Conservation (phyloP, 2,797 vertebrate species). For the Micropoecilia bifurca region DNA sequence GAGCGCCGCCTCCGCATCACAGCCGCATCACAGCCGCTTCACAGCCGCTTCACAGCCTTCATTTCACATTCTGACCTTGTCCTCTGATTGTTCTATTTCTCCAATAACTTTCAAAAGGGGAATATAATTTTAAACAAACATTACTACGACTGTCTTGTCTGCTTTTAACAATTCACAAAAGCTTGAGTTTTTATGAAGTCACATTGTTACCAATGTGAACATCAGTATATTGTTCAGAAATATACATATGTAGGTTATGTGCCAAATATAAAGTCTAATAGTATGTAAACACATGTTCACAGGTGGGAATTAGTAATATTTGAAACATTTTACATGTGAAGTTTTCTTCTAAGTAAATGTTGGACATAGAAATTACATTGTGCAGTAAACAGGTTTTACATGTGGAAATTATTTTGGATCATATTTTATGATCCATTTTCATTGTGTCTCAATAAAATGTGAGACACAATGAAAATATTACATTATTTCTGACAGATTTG, state of each 20-base stretch:
- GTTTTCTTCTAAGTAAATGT: not conserved
- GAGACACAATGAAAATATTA: not conserved
- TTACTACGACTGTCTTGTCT: not conserved
- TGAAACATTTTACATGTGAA: not conserved
- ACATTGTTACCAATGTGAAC: not conserved
- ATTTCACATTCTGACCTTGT: not conserved
- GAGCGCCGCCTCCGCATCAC: not conserved
- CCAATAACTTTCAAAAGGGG: not conserved
- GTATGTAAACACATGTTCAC: not conserved
- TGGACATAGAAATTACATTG: not conserved
- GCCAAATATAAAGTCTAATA: not conserved
- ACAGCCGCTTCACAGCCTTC: not conserved
- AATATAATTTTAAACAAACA: not conserved
- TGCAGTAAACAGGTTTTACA: not conserved
- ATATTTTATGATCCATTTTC: too few species aligned
- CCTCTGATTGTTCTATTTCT: not conserved
- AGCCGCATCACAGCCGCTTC: too few species aligned
- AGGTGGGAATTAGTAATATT: not conserved
- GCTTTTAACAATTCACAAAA: not conserved
- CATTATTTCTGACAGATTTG: not conserved
- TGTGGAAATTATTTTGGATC: not conserved
- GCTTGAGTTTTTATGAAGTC: too few species aligned
- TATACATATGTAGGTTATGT: not conserved
- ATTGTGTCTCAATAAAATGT: constrained; percentile 1
- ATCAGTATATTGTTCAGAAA: not conserved